Evolutionary conservation across 2,113 vertebrate genomes (phyloP).

Genomic region (Furnarius figulus): DNA sequence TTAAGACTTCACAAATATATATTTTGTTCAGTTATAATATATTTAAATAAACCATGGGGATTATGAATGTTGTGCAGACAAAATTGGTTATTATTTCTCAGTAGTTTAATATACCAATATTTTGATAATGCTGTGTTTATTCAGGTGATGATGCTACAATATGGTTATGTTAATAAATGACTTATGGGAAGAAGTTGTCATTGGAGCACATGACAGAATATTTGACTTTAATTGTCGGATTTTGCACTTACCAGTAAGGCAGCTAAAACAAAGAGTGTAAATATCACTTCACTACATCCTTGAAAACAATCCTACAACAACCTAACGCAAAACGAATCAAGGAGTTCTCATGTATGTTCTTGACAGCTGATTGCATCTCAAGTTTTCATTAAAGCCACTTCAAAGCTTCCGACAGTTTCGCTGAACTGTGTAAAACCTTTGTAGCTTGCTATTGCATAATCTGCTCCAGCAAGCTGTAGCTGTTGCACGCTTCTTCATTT

Average conservation of each 20-base stretch:
- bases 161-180: background rate
- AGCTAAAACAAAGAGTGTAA: background rate
- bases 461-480: background rate
- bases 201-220: background rate
- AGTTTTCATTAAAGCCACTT: background rate
- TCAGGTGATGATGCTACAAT: background rate
- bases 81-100: background rate
- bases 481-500: background rate
- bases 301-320: background rate
- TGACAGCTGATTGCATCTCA: background rate
- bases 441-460: background rate
- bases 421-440: slow-evolving; percentile 34
- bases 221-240: background rate
- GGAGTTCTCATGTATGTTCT: background rate
- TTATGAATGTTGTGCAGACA: background rate
- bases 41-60: background rate
- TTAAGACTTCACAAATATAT: background rate
- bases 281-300: background rate
- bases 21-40: background rate
- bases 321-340: background rate
- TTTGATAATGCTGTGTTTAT: background rate
- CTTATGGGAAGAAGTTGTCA: background rate
- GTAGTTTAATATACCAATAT: background rate
- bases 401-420: background rate
- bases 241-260: background rate